phyloP scores from a whole-genome alignment of 1,140 invertebrate genomes.

The Teleogryllus occipitalis region DNA sequence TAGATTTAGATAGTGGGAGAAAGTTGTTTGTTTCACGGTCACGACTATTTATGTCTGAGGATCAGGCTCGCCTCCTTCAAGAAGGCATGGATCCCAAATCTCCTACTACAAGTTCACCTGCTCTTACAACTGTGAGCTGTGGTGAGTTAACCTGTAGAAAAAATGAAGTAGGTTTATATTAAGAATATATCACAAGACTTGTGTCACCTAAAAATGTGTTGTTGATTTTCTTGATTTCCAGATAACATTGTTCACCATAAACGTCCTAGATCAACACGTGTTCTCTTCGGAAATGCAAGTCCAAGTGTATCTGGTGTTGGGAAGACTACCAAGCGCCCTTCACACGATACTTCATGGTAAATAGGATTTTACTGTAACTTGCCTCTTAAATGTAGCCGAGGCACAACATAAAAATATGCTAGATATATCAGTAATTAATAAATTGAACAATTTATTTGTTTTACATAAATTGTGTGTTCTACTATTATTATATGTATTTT shows the following conservation, averaged over 20 bases:
- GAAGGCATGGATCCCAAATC: not conserved
- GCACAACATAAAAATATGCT: too few species aligned
- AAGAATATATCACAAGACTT: too few species aligned
- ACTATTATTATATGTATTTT: too few species aligned
- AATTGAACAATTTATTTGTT: too few species aligned
- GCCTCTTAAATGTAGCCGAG: too few species aligned
- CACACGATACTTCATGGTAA: not conserved
- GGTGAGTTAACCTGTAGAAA: constrained; percentile 2
- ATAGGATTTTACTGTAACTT: not conserved
- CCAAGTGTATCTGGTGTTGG: not conserved
- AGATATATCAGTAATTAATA: too few species aligned
- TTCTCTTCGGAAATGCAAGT: not conserved
- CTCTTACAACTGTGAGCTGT: constrained; percentile 7
- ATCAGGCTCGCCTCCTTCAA: constrained; percentile 14
- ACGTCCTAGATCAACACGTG: not conserved
- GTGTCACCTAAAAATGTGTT: too few species aligned
- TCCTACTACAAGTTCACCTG: not conserved
- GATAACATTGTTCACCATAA: not conserved
- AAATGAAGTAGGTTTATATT: too few species aligned
- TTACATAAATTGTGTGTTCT: too few species aligned
- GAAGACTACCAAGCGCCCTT: not conserved
- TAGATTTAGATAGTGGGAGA: constrained; percentile 11
- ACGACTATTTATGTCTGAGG: constrained; percentile 13
- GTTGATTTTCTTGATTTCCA: not conserved
- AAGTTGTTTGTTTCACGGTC: constrained; percentile 11